Evolutionary conservation across 2,888 invertebrate species (phyloP).

Genomic region (Brachynemurus nebulosus): DNA sequence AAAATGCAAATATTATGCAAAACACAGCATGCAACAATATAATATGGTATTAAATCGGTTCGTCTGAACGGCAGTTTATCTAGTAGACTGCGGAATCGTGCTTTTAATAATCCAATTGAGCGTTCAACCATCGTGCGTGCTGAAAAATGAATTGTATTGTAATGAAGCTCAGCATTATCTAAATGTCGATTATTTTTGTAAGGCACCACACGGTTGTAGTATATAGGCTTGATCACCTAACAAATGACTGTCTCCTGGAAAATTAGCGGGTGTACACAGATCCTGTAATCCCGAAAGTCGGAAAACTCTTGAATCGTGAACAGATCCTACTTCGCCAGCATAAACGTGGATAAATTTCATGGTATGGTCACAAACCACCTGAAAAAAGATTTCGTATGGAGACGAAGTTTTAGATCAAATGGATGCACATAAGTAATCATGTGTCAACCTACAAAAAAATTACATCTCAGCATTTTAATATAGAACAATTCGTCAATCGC

Average conservation of each 20-base stretch:
- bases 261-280: conserved; percentile 9
- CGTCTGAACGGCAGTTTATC: neutral
- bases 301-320: conserved; percentile 15
- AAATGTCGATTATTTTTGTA: neutral
- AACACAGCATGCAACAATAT: conserved; percentile 1
- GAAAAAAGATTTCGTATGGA: conserved; percentile 2
- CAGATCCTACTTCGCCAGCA: conserved; percentile 14
- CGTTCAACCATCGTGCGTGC: conserved; percentile 2
- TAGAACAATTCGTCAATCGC: no score
- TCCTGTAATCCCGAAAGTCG: conserved; percentile 12
- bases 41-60: neutral
- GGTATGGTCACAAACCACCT: conserved; percentile 13
- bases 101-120: neutral
- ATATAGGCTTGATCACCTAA: neutral
- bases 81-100: conserved; percentile 1
- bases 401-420: no score
- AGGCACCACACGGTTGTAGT: conserved; percentile 4
- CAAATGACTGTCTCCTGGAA: neutral
- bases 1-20: conserved; percentile 3
- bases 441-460: no score
- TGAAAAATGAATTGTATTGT: neutral
- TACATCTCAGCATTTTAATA: no score
- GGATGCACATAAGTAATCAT: no score
- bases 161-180: neutral
- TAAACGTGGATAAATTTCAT: conserved; percentile 13